Percentiles rank a stretch among this genome's conserved stretches.
Evolutionary conservation across 2,888 invertebrate species (phyloP).

Genomic region (Syrphus vitripennis): DNA sequence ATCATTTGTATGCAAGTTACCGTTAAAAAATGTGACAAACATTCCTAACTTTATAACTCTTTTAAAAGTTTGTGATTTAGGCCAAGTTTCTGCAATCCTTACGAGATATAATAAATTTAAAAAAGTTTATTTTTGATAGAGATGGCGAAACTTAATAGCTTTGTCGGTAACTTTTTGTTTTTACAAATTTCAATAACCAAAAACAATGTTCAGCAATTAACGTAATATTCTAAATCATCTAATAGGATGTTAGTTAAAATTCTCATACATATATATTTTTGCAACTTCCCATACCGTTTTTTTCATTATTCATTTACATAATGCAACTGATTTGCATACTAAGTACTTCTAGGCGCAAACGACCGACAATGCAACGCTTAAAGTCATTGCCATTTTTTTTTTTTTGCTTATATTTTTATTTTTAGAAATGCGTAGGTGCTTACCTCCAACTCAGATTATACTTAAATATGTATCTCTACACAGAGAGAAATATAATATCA

Average conservation of each 20-base stretch:
- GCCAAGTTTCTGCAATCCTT: too few relatives aligned
- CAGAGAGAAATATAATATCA: background rate
- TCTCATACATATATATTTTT: background rate
- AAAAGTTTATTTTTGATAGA: too few relatives aligned
- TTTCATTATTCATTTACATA: background rate
- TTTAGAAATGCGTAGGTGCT: background rate
- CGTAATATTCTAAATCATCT: background rate
- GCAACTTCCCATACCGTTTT: background rate
- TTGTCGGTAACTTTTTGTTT: too few relatives aligned
- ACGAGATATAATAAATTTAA: too few relatives aligned
- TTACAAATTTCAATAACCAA: too few relatives aligned
- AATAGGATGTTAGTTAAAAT: background rate
- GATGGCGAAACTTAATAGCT: too few relatives aligned
- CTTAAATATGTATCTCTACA: background rate
- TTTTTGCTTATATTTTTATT: background rate
- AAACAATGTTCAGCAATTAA: too few relatives aligned
- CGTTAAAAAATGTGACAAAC: too few relatives aligned
- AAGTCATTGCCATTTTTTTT: constrained; percentile 5
- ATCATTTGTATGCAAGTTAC: too few relatives aligned
- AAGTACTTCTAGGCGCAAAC: background rate
- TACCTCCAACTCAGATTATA: background rate
- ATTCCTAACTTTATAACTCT: too few relatives aligned
- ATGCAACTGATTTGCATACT: constrained; percentile 19
- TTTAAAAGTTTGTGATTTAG: too few relatives aligned
- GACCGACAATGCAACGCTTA: background rate